Evolutionary conservation across 2,797 vertebrate species (phyloP), one percentile per base, ranked within the genome.

Genomic region (Chelon labrosus): DNA sequence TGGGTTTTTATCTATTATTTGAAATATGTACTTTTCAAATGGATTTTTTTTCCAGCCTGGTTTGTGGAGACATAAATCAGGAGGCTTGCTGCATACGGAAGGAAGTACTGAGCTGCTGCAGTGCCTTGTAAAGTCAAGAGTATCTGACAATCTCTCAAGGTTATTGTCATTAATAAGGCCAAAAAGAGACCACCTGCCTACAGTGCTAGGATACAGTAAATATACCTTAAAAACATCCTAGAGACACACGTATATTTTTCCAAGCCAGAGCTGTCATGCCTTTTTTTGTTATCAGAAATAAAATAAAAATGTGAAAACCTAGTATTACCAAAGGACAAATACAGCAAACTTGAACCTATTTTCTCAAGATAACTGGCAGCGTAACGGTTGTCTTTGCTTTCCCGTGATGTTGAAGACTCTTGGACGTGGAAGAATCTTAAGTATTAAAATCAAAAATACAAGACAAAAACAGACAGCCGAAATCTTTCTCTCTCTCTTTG

Each of bases 1-100:
- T 68, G 52, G 1, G 53, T 74, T 84, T 73, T 72, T 71, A 74
- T 80, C 52, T 71, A 4, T 31, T 63, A 20, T 70, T 64, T 70
- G 35, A 70, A 78, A 81, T 69, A 73, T 65, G 9, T 20, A 50
- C 25, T 75, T 70, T 77, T 59, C 10, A 69, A 51, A 62, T 55
- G 20, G 19, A 67, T 59, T 66, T 71, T 68, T 68, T 68, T 37
- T 71, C 13, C 41, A 20, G 27, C 10, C 11, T 38, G 12, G 51
- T 39, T 56, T n/a, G 54, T 39, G 14, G 52, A 51, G 46, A 63
- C 66, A 65, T 59, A 56, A 60, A 57, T 73, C n/a, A 64, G 75
- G 67, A 53, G 8, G 38, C 49, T 16, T 38, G 8, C 52, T 49
- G 47, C 9, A 20, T 58, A 51, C 25, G 70, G 46, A 79, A 44